phyloP scores from a whole-genome alignment of 2,797 vertebrate species.

The Myripristis murdjan region DNA sequence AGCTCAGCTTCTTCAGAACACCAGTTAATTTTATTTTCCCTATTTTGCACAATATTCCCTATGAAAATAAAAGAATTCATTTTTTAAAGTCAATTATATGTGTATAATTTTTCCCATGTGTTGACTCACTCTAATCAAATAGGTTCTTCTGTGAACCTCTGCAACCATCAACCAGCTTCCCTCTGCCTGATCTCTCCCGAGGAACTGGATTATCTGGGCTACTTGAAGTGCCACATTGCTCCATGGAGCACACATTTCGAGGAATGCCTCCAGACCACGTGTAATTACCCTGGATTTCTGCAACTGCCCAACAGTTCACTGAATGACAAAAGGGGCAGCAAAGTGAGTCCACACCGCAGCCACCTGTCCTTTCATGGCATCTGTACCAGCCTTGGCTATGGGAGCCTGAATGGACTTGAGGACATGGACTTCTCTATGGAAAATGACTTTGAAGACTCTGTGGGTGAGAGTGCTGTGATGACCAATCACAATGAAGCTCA shows the following conservation, averaged over 20 bases:
- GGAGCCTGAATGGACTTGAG: neutral
- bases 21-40: too few relatives aligned
- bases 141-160: neutral
- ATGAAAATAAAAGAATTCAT: too few relatives aligned
- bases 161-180: conserved; percentile 22
- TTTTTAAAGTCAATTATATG: too few relatives aligned
- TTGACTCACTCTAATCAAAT: neutral
- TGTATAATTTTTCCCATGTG: too few relatives aligned
- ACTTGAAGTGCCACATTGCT: conserved; percentile 47
- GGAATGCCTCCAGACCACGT: conserved; percentile 55
- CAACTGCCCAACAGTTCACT: conserved; percentile 30
- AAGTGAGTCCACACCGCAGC: conserved; percentile 19
- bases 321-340: conserved; percentile 9
- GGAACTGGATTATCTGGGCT: conserved; percentile 26
- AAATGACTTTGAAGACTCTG: too few relatives aligned
- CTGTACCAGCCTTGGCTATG: conserved; percentile 21
- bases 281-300: conserved; percentile 56
- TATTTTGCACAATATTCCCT: too few relatives aligned
- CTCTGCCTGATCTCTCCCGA: conserved; percentile 28
- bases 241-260: conserved; percentile 27
- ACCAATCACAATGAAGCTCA: too few relatives aligned
- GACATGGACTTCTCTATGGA: neutral
- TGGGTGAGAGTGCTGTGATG: too few relatives aligned
- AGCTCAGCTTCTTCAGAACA: too few relatives aligned
- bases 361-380: conserved; percentile 9